A percentile compares a stretch with the other conserved stretches of the same genome.
phyloP scores from a whole-genome alignment of 2,888 invertebrate species.

The Meiosimyza decipiens region DNA sequence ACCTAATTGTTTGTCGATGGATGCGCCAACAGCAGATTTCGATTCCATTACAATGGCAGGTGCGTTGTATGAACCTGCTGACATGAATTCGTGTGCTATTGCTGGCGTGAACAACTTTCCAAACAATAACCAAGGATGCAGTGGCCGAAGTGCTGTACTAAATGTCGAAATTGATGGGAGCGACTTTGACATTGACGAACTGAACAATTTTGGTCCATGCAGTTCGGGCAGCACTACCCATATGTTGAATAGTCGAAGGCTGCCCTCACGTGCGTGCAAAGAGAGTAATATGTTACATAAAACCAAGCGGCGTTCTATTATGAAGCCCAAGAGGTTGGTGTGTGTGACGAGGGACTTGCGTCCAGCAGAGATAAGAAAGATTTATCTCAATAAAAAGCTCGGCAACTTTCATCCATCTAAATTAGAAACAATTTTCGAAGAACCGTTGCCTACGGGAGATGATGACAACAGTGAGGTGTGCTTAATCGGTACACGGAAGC shows the following conservation, averaged over 20 bases:
- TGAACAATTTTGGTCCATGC: no score
- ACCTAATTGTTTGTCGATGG: no score
- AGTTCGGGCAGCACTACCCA: no score
- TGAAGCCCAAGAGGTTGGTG: conserved; percentile 53
- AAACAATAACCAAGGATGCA: conserved; percentile 11
- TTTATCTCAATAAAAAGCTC: conserved; percentile 58
- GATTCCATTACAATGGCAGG: no score
- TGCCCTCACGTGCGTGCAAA: conserved; percentile 52
- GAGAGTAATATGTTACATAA: conserved; percentile 53
- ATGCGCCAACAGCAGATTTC: no score
- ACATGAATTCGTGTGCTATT: background rate
- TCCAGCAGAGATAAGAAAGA: conserved; percentile 54
- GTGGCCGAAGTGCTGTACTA: conserved; percentile 29
- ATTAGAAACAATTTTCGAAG: conserved; percentile 63
- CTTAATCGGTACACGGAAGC: conserved; percentile 56
- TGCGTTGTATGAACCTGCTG: background rate
- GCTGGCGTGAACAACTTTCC: background rate
- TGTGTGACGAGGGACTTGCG: conserved; percentile 36
- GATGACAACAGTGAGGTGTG: conserved; percentile 48
- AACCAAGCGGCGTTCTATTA: conserved; percentile 57
- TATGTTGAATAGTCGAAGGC: conserved; percentile 47
- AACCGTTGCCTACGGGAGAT: conserved; percentile 48
- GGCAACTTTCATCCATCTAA: conserved; percentile 60
- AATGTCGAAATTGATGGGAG: conserved; percentile 22
- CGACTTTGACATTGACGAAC: background rate